A percentile compares a stretch with the other conserved stretches of the same genome.
Conservation (phyloP, 2,113 vertebrate species). For the Ginglymostoma cirratum region DNA sequence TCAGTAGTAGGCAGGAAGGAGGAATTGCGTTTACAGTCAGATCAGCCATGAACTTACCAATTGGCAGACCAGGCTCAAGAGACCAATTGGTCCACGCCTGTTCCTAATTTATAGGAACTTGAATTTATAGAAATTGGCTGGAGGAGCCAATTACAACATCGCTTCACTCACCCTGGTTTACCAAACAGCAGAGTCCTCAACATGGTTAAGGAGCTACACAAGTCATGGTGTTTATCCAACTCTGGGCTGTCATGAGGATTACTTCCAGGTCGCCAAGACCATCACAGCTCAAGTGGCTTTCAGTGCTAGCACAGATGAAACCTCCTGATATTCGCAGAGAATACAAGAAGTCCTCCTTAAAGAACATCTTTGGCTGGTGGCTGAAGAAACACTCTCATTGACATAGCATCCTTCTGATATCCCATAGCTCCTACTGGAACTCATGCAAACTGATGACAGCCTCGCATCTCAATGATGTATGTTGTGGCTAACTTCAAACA, state of each 20-base stretch:
- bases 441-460: too few species aligned
- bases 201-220: neutral
- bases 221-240: neutral
- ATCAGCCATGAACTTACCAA: too few species aligned
- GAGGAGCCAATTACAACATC: neutral
- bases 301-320: neutral
- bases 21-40: too few species aligned
- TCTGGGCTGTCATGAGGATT: neutral
- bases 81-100: too few species aligned
- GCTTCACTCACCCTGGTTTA: neutral
- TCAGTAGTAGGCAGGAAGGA: too few species aligned
- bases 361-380: neutral
- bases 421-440: neutral
- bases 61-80: too few species aligned
- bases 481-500: neutral
- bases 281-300: neutral
- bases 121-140: neutral
- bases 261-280: neutral
- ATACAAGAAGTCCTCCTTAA: neutral
- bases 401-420: neutral
- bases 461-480: neutral
- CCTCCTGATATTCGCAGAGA: neutral
- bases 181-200: neutral
- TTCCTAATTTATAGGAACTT: too few species aligned
- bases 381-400: neutral